A percentile compares a stretch with the other conserved stretches of the same genome.
Conservation (phyloP, 2,113 vertebrate species). For the Salvelinus namaycush region DNA sequence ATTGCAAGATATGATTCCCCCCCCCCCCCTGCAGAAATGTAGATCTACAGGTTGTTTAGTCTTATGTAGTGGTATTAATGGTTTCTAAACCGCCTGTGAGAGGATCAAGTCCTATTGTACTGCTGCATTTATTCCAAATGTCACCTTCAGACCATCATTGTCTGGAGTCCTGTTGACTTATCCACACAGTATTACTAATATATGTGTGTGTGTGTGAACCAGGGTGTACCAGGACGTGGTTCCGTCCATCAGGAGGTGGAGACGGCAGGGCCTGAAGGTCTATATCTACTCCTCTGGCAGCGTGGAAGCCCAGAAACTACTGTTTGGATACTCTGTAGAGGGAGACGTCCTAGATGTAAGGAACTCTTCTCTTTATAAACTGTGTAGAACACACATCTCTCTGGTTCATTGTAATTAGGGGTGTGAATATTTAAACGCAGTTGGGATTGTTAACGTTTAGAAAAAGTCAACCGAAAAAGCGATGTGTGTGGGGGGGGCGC, state of each 20-base stretch:
- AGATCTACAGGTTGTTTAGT: too few relatives aligned
- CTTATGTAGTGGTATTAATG: too few relatives aligned
- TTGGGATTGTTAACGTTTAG: too few relatives aligned
- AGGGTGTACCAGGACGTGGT: slow-evolving; percentile 92
- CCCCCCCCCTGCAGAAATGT: too few relatives aligned
- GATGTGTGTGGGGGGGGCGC: too few relatives aligned
- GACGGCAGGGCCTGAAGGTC: slow-evolving; percentile 83
- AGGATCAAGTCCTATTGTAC: too few relatives aligned
- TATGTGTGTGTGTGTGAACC: slow-evolving; percentile 23
- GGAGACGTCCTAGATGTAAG: slow-evolving; percentile 90
- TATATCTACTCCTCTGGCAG: slow-evolving; percentile 97
- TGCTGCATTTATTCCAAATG: too few relatives aligned
- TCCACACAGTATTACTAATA: neutral
- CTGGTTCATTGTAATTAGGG: neutral
- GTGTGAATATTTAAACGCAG: too few relatives aligned
- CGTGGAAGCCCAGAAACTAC: slow-evolving; percentile 93
- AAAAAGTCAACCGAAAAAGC: too few relatives aligned
- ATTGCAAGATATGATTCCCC: too few relatives aligned
- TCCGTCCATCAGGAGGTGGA: slow-evolving; percentile 88
- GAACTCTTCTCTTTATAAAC: neutral
- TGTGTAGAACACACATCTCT: neutral
- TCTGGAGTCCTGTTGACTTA: neutral
- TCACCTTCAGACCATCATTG: too few relatives aligned
- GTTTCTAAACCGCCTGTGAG: too few relatives aligned
- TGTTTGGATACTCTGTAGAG: slow-evolving; percentile 90